Evolutionary conservation across 1,140 invertebrate species (phyloP).

Genomic region (Cotesia typhae): DNA sequence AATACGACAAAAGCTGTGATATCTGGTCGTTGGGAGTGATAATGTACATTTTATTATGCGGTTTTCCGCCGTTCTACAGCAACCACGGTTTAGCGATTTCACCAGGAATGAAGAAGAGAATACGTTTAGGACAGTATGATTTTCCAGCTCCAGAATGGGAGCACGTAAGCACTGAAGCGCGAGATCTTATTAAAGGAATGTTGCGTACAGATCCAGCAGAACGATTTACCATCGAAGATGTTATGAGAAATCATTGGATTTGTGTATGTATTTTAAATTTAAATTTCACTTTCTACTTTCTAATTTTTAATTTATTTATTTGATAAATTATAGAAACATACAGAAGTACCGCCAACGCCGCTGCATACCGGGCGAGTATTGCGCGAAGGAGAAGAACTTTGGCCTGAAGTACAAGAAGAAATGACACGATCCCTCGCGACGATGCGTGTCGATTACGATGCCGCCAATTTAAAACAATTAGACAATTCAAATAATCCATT

Average conservation of each 20-base stretch:
- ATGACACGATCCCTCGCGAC: conserved; percentile 96
- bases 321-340: conserved; percentile 74
- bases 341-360: conserved; percentile 91
- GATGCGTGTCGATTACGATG: conserved; percentile 95
- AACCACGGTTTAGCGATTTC: conserved; percentile 97
- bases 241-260: conserved; percentile 91
- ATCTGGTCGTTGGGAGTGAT: conserved; percentile 98
- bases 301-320: background rate
- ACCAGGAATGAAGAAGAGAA: conserved; percentile 99
- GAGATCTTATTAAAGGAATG: conserved; percentile 93
- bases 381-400: conserved; percentile 88
- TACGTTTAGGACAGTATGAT: conserved; percentile 94
- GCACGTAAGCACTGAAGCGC: conserved; percentile 92
- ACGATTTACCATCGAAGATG: conserved; percentile 88
- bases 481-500: conserved; percentile 92
- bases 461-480: conserved; percentile 76
- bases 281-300: background rate
- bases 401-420: conserved; percentile 98
- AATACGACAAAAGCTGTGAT: conserved; percentile 99
- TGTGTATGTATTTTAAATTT: conserved; percentile 71
- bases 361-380: conserved; percentile 88
- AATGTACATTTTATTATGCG: conserved; percentile 97
- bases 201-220: conserved; percentile 92
- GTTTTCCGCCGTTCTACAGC: conserved; percentile 98
- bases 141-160: conserved; percentile 97